phyloP scores from a whole-genome alignment of 2,113 vertebrate species.

The Apteryx owenii region DNA sequence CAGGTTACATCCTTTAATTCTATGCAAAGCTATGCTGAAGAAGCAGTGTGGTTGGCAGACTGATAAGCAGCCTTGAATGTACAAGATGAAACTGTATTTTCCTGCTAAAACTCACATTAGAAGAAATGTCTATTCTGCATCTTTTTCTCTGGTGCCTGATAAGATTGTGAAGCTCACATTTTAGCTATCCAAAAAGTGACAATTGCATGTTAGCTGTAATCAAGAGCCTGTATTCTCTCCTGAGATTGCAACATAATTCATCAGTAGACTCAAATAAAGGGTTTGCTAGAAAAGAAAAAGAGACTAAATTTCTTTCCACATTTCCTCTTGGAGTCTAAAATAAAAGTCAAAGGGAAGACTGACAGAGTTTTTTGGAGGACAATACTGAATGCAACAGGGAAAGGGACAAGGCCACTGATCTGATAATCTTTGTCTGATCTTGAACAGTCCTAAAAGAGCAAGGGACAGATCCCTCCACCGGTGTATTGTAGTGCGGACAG shows the following conservation, averaged over 20 bases:
- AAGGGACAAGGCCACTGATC: rapidly evolving
- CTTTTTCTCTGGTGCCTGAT: background rate
- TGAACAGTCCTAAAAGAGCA: background rate
- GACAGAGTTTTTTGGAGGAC: background rate
- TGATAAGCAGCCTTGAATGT: background rate
- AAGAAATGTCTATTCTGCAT: background rate
- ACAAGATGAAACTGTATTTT: background rate
- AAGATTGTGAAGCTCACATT: background rate
- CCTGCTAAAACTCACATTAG: background rate
- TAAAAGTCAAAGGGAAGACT: background rate
- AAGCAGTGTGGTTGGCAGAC: background rate
- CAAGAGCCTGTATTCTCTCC: background rate
- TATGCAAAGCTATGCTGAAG: background rate
- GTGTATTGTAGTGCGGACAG: background rate
- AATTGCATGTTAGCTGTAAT: background rate
- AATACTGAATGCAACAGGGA: background rate
- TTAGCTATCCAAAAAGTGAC: background rate
- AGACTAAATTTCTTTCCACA: background rate
- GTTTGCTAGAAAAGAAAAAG: background rate
- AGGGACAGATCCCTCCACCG: rapidly evolving
- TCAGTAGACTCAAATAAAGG: background rate
- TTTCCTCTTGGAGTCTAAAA: background rate
- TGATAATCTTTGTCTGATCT: background rate
- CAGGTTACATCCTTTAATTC: background rate
- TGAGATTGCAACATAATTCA: background rate